Percentiles rank a stretch among this genome's conserved stretches.
Conservation (phyloP, 2,113 vertebrate genomes). For the Lagopus leucura region DNA sequence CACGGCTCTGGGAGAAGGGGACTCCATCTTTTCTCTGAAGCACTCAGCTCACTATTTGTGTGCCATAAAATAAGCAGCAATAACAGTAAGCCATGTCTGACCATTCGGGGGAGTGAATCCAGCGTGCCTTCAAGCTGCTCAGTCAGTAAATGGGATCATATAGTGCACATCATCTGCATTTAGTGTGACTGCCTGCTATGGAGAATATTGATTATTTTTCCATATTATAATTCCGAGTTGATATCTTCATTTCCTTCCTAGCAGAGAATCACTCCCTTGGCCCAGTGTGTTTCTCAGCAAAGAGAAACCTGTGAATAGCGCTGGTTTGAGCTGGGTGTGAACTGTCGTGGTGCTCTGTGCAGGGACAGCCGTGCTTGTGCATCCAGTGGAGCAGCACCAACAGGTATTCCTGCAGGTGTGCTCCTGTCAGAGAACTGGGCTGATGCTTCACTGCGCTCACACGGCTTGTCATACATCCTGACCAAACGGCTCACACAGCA, state of each 20-base stretch:
- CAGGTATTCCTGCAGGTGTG: neutral
- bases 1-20: neutral
- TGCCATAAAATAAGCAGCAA: neutral
- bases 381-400: neutral
- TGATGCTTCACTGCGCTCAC: neutral
- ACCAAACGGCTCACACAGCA: neutral
- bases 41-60: slow-evolving; percentile 29
- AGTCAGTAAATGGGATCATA: slow-evolving; percentile 32
- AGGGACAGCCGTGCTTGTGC: rapidly evolving
- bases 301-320: neutral
- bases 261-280: neutral
- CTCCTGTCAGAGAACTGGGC: neutral
- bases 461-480: neutral
- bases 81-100: slow-evolving; percentile 38
- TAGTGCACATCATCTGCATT: slow-evolving; percentile 42
- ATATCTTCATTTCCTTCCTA: neutral
- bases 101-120: neutral
- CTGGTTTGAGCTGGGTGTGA: no score
- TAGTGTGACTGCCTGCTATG: slow-evolving; percentile 5
- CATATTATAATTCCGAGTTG: neutral
- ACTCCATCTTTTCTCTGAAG: slow-evolving; percentile 11
- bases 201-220: slow-evolving; percentile 11
- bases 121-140: neutral
- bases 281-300: neutral
- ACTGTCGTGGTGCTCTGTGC: neutral